Conservation (phyloP, 2,113 vertebrate species). For the Lycaon pictus region DNA sequence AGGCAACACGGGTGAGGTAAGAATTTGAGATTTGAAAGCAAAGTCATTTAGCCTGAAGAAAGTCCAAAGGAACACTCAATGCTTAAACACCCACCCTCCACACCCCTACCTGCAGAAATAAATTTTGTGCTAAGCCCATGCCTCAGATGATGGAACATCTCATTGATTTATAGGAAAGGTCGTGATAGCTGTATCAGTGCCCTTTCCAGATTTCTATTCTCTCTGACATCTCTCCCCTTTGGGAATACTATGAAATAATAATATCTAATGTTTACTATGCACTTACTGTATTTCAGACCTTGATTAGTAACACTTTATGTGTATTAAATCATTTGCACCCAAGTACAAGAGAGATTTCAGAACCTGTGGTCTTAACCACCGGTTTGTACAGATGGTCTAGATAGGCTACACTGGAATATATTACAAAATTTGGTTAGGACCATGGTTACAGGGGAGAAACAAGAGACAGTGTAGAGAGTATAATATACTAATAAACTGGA, state of each 20-base stretch:
- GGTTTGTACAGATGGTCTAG: background rate
- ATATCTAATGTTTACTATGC: background rate
- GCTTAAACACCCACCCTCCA: background rate
- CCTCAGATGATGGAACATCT: background rate
- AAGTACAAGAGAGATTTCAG: background rate
- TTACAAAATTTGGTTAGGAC: background rate
- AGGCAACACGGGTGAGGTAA: background rate
- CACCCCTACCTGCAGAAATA: background rate
- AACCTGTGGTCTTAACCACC: background rate
- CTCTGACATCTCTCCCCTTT: background rate
- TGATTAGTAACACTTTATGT: background rate
- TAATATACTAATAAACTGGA: background rate
- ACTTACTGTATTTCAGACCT: background rate
- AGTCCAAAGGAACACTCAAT: background rate
- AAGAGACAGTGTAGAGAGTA: background rate
- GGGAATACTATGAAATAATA: background rate
- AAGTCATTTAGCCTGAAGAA: background rate
- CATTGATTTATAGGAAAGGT: background rate
- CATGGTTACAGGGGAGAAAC: background rate
- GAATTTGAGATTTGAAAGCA: background rate
- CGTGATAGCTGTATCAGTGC: background rate
- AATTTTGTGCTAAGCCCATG: background rate
- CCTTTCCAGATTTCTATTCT: background rate
- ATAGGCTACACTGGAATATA: background rate
- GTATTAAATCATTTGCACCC: background rate